Evolutionary conservation across 1,140 invertebrate species (phyloP).

Genomic region (Onthophagus taurus): DNA sequence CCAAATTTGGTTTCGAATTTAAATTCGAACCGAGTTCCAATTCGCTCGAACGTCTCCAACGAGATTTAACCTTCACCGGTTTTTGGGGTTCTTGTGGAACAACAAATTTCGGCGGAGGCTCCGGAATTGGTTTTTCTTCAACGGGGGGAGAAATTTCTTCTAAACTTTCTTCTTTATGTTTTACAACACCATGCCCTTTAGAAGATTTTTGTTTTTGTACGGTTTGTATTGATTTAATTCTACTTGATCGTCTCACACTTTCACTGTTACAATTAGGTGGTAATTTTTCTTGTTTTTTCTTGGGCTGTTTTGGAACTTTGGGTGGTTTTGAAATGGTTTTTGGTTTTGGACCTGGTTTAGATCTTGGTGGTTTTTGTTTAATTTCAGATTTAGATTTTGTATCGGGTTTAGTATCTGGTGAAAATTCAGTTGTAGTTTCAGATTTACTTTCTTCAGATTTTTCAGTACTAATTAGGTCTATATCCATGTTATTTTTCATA

Average conservation of each 20-base stretch:
- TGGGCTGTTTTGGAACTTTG: constrained; percentile 10
- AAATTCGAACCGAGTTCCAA: constrained; percentile 50
- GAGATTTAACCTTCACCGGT: constrained; percentile 76
- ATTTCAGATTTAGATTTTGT: not conserved
- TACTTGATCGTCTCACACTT: constrained; percentile 43
- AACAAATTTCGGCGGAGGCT: not conserved
- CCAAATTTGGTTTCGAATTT: not conserved
- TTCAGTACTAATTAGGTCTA: constrained; percentile 9
- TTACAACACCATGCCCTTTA: constrained; percentile 47
- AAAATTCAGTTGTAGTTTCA: constrained; percentile 12
- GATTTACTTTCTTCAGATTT: constrained; percentile 3
- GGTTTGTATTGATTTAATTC: constrained; percentile 50
- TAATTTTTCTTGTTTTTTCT: constrained; percentile 13
- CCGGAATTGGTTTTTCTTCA: not conserved
- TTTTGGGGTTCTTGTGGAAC: constrained; percentile 42
- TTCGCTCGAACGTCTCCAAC: constrained; percentile 75
- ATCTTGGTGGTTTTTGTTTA: constrained; percentile 8
- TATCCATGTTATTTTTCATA: constrained; percentile 1
- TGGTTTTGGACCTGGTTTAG: constrained; percentile 4
- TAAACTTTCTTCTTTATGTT: constrained; percentile 33
- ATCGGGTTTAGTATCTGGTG: not conserved
- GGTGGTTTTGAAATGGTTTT: not conserved
- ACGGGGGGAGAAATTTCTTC: constrained; percentile 34
- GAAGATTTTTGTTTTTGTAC: constrained; percentile 44
- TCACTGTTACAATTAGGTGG: constrained; percentile 3